These are phyloP conservation scores for Ictalurus punctatus DNA, from an alignment of 2,113 vertebrate genomes.

Conservation along the genomic window DNA sequence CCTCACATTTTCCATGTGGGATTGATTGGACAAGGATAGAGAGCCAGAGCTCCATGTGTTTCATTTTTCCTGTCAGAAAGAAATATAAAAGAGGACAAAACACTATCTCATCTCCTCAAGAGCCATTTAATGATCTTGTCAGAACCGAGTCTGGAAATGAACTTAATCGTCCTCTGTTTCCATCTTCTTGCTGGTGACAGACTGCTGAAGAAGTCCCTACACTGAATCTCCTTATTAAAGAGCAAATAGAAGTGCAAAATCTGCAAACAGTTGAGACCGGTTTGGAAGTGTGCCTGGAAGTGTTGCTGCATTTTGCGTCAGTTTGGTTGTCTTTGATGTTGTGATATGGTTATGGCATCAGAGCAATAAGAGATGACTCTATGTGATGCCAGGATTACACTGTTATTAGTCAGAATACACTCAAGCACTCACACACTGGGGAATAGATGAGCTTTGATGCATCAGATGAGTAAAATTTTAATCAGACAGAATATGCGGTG, in stretches of 20 bases:
- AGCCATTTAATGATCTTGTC: background rate
- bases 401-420: conserved; percentile 9
- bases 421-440: background rate
- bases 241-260: background rate
- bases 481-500: conserved; percentile 8
- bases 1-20: background rate
- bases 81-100: background rate
- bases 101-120: background rate
- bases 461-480: background rate
- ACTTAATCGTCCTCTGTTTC: background rate
- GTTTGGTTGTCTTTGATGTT: conserved; percentile 10
- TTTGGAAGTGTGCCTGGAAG: background rate
- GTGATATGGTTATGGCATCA: background rate
- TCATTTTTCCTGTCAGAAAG: background rate
- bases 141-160: conserved; percentile 6
- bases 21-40: background rate
- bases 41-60: background rate
- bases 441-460: conserved; percentile 18
- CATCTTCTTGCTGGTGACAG: background rate
- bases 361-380: background rate
- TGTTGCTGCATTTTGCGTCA: conserved; percentile 22
- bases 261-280: background rate
- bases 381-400: conserved; percentile 5
- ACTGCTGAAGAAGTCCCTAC: background rate
- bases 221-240: background rate